Conservation (phyloP, 1,140 invertebrate species). For the Neuroterus valhalla region DNA sequence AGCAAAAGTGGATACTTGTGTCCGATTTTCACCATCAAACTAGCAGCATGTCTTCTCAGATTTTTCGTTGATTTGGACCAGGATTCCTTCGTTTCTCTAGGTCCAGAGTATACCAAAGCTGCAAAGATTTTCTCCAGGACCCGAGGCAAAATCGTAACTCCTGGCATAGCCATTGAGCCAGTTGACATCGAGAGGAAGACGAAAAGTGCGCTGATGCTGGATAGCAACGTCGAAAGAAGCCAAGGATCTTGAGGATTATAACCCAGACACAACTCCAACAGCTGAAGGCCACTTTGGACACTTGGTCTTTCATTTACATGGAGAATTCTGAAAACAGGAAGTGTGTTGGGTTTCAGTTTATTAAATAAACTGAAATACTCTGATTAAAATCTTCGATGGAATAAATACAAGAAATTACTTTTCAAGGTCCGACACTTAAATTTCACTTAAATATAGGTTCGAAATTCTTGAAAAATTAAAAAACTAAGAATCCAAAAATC, state of each 20-base stretch:
- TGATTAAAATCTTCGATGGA: not conserved
- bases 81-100: constrained; percentile 76
- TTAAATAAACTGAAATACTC: not conserved
- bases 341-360: not conserved
- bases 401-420: not conserved
- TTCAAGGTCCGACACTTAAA: no score
- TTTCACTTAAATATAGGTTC: no score
- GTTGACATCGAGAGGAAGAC: constrained; percentile 92
- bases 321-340: constrained; percentile 73
- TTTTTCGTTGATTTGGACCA: constrained; percentile 87
- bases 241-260: constrained; percentile 85
- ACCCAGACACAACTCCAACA: constrained; percentile 85
- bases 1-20: constrained; percentile 89
- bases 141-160: constrained; percentile 82
- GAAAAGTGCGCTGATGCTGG: constrained; percentile 92
- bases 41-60: constrained; percentile 90
- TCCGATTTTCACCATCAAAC: constrained; percentile 91
- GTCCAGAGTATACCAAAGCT: constrained; percentile 83
- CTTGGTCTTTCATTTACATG: constrained; percentile 80
- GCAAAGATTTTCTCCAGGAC: constrained; percentile 92
- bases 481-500: no score
- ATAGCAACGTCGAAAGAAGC: constrained; percentile 87
- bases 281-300: constrained; percentile 80
- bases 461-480: no score
- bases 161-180: constrained; percentile 83